phyloP scores from a whole-genome alignment of 2,113 vertebrate genomes.

The Numenius arquata region DNA sequence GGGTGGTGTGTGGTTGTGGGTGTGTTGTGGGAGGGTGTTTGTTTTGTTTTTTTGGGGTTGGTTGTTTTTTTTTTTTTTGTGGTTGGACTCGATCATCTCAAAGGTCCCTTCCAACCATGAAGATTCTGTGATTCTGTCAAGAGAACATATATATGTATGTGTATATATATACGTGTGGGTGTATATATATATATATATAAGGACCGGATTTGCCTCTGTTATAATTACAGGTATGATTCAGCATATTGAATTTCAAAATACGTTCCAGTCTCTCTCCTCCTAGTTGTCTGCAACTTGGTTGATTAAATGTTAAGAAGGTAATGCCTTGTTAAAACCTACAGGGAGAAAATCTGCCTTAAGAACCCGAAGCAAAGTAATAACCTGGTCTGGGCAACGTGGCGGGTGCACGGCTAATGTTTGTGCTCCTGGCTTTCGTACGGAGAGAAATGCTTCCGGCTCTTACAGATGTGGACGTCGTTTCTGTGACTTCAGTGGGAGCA shows the following conservation, averaged over 20 bases:
- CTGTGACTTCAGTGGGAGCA: not conserved
- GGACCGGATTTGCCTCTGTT: not conserved
- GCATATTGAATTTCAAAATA: not conserved
- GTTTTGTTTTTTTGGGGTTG: too few relatives aligned
- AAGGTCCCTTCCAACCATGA: too few relatives aligned
- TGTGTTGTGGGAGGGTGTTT: too few relatives aligned
- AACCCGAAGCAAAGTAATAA: not conserved
- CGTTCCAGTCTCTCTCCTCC: too few relatives aligned
- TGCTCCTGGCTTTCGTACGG: too few relatives aligned
- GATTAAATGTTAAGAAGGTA: not conserved
- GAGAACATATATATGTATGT: not conserved
- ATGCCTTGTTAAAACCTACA: rapidly evolving
- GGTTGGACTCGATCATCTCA: too few relatives aligned
- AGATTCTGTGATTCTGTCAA: too few relatives aligned
- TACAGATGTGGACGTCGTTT: not conserved
- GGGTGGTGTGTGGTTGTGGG: too few relatives aligned
- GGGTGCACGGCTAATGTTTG: not conserved
- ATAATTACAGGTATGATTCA: not conserved
- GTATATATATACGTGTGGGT: too few relatives aligned
- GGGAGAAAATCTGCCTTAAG: not conserved
- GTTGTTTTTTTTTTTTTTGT: too few relatives aligned
- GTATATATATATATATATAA: too few relatives aligned
- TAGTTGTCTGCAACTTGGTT: not conserved
- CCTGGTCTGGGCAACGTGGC: not conserved
- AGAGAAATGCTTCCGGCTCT: rapidly evolving